These are phyloP conservation scores for Caenorhabditis sinica DNA, from an alignment of 2,888 invertebrate species.

Conservation along the genomic window DNA sequence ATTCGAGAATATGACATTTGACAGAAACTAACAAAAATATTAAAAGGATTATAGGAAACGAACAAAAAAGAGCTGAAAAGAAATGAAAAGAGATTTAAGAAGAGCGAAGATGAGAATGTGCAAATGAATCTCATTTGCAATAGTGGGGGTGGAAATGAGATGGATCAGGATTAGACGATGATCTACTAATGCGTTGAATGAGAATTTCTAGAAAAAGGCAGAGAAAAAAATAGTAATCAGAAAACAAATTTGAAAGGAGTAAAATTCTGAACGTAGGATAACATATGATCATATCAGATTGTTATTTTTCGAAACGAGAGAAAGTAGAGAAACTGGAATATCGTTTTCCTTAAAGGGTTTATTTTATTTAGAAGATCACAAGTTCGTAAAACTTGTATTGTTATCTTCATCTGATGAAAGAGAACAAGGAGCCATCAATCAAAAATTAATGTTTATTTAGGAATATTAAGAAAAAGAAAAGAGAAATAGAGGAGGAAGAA, in stretches of 20 bases:
- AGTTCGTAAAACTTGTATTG: conserved; percentile 44
- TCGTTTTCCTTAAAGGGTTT: neutral
- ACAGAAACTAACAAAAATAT: neutral
- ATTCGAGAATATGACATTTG: conserved; percentile 4
- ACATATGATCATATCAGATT: neutral
- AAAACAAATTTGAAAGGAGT: too few relatives aligned
- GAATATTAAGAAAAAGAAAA: conserved; percentile 16
- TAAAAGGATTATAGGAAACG: neutral
- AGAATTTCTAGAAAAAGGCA: too few relatives aligned
- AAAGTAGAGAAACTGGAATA: neutral
- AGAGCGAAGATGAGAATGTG: conserved; percentile 12
- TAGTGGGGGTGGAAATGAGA: conserved; percentile 8
- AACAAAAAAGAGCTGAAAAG: too few relatives aligned
- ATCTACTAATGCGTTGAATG: neutral
- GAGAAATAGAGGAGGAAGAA: conserved; percentile 14
- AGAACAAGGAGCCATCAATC: conserved; percentile 42
- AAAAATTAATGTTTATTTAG: conserved; percentile 45
- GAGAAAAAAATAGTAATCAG: too few relatives aligned
- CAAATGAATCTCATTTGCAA: conserved; percentile 8
- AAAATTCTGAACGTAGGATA: too few relatives aligned
- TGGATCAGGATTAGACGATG: conserved; percentile 4
- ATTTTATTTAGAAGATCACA: conserved; percentile 35
- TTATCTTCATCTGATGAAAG: conserved; percentile 7
- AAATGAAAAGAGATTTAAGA: conserved; percentile 3
- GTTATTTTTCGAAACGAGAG: neutral